Evolutionary conservation across 1,140 invertebrate genomes (phyloP).

Genomic region (Elysia chlorotica): DNA sequence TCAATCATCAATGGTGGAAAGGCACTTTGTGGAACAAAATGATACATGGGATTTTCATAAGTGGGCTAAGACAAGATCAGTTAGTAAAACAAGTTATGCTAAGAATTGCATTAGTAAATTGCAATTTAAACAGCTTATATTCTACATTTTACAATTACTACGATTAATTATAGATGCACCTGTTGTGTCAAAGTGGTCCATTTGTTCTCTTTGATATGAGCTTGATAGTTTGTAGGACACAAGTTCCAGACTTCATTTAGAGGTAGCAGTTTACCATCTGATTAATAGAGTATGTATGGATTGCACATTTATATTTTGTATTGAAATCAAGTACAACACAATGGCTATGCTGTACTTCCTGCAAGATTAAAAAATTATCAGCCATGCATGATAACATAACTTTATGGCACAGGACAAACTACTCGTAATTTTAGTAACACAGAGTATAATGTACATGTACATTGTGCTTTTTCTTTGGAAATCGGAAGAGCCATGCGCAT

Average conservation of each 20-base stretch:
- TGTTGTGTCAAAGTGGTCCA: slow-evolving; percentile 58
- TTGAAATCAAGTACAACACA: background rate
- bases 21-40: background rate
- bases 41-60: too few species aligned
- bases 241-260: slow-evolving; percentile 60
- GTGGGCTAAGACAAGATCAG: background rate
- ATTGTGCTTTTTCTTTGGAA: background rate
- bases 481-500: background rate
- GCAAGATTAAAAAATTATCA: background rate
- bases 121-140: background rate
- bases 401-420: background rate
- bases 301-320: background rate
- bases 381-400: background rate
- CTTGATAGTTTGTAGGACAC: slow-evolving; percentile 39
- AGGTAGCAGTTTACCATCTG: slow-evolving; percentile 55
- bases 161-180: slow-evolving; percentile 29
- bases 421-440: background rate
- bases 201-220: slow-evolving; percentile 40
- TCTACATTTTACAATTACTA: background rate
- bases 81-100: background rate
- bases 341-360: background rate
- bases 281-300: background rate
- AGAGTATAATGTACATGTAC: background rate
- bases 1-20: background rate
- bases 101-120: background rate